A percentile compares a stretch with the other conserved stretches of the same genome.
Conservation (phyloP, 1,140 invertebrate species). For the Drosophila hydei region DNA sequence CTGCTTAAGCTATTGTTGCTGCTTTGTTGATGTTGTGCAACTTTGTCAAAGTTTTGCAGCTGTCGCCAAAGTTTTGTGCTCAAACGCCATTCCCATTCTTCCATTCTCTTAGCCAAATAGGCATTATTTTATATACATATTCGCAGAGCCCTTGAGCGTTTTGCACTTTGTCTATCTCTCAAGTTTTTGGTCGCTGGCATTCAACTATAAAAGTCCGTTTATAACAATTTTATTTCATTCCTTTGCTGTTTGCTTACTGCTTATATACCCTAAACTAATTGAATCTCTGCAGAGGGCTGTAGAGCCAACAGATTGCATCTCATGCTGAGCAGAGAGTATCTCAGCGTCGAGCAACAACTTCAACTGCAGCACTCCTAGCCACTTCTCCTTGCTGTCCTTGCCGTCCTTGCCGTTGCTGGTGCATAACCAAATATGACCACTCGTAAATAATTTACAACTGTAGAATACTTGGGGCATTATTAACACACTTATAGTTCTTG, state of each 20-base stretch:
- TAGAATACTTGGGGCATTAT: constrained; percentile 51
- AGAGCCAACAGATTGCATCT: too few species aligned
- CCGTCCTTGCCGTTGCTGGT: constrained; percentile 18
- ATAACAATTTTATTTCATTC: constrained; percentile 41
- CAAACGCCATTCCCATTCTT: constrained; percentile 6
- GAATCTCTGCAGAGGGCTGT: not conserved
- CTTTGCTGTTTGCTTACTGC: constrained; percentile 25
- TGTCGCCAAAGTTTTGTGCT: constrained; percentile 56
- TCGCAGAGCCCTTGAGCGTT: not conserved
- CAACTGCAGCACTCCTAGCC: not conserved
- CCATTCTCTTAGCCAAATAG: constrained; percentile 46
- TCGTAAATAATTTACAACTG: constrained; percentile 44
- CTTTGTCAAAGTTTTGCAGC: constrained; percentile 68
- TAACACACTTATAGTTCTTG: constrained; percentile 47
- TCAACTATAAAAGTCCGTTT: constrained; percentile 74
- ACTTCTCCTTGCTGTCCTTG: not conserved
- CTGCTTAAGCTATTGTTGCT: constrained; percentile 1
- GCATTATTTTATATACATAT: constrained; percentile 49
- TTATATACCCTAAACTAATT: not conserved
- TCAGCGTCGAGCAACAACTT: not conserved
- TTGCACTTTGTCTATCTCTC: constrained; percentile 13
- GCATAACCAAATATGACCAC: constrained; percentile 40
- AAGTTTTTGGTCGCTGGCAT: constrained; percentile 42
- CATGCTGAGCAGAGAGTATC: not conserved
- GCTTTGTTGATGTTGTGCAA: constrained; percentile 53